Evolutionary conservation across 2,797 vertebrate species (phyloP).

Genomic region (Naso thynnoides): DNA sequence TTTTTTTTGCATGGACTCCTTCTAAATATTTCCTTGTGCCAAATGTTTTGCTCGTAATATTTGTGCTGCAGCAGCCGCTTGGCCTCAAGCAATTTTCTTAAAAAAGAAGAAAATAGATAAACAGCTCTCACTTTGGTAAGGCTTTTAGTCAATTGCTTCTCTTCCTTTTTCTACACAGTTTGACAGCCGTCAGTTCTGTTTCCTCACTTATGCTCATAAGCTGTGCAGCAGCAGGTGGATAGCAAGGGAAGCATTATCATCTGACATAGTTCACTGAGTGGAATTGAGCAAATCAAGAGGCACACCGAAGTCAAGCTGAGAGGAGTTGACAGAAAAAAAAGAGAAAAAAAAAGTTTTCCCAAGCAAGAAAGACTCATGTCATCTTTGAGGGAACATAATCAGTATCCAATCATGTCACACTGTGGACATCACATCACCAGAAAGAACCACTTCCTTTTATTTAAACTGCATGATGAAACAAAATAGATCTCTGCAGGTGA

Average conservation of each 20-base stretch:
- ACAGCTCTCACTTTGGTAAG: slow-evolving; percentile 1
- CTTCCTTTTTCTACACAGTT: not conserved
- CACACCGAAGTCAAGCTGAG: slow-evolving; percentile 1
- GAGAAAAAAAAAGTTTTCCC: slow-evolving; percentile 3
- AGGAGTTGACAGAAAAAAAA: not conserved
- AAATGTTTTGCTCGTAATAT: too few relatives aligned
- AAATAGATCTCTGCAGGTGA: not conserved
- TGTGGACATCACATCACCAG: not conserved
- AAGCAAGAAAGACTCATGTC: slow-evolving; percentile 12
- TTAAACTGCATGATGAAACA: not conserved
- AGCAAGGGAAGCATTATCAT: slow-evolving; percentile 7
- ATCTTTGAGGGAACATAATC: not conserved
- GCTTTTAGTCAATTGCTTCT: slow-evolving; percentile 10
- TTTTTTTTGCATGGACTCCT: not conserved
- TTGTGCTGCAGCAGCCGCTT: not conserved
- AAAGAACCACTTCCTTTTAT: not conserved
- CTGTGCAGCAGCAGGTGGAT: slow-evolving; percentile 3
- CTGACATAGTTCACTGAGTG: slow-evolving; percentile 26
- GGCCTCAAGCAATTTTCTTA: not conserved
- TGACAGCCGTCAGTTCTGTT: slow-evolving; percentile 23
- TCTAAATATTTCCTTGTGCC: not conserved
- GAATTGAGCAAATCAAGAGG: not conserved
- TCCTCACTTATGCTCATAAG: slow-evolving; percentile 20
- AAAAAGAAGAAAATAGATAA: not conserved
- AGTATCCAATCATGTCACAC: not conserved